phyloP scores from a whole-genome alignment of 2,888 invertebrate genomes.

The Epistrophe eligans region DNA sequence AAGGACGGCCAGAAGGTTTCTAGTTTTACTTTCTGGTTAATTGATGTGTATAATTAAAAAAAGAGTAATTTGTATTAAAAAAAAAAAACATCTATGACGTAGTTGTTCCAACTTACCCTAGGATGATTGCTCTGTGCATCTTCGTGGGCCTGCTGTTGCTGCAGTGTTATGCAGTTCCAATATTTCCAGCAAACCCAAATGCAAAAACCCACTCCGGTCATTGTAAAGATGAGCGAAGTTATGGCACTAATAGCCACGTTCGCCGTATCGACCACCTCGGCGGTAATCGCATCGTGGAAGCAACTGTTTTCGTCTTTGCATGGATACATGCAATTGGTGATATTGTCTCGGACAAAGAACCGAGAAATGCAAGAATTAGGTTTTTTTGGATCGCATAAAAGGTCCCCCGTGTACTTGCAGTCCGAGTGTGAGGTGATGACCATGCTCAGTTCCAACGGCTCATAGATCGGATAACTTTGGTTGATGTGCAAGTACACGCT shows the following conservation, averaged over 20 bases:
- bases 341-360: conserved; percentile 81
- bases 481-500: conserved; percentile 80
- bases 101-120: conserved; percentile 55
- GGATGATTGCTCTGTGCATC: conserved; percentile 79
- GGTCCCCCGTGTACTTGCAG: conserved; percentile 80
- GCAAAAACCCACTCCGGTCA: conserved; percentile 82
- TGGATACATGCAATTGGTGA: conserved; percentile 82
- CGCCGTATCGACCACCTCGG: conserved; percentile 80
- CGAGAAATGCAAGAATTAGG: conserved; percentile 82
- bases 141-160: conserved; percentile 82
- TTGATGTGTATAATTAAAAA: not conserved
- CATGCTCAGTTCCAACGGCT: conserved; percentile 81
- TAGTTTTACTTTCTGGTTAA: not conserved
- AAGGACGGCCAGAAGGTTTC: not conserved
- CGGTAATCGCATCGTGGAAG: conserved; percentile 79
- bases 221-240: conserved; percentile 82
- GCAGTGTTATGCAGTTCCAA: conserved; percentile 83
- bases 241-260: conserved; percentile 82
- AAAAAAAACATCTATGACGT: not conserved
- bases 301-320: conserved; percentile 82
- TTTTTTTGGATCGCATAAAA: conserved; percentile 80
- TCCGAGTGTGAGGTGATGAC: conserved; percentile 81
- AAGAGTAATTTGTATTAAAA: not conserved
- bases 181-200: conserved; percentile 83
- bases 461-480: conserved; percentile 78